phyloP scores from a whole-genome alignment of 2,797 vertebrate genomes.

The Hipposideros larvatus region DNA sequence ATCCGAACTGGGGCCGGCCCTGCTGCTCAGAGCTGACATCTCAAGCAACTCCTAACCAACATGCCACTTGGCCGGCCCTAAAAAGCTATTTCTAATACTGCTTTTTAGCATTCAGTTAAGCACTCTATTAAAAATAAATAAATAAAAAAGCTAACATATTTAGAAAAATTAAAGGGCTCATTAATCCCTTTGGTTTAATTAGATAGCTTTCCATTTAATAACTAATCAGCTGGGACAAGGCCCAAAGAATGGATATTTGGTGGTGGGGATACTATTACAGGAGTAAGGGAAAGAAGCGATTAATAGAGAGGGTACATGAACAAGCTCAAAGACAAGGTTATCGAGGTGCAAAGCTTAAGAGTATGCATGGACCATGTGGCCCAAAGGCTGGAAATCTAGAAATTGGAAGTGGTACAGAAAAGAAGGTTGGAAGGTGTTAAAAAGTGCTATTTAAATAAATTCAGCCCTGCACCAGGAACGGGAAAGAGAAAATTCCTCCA shows the following conservation, averaged over 20 bases:
- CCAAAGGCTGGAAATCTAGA: not conserved
- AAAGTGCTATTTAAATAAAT: slow-evolving; percentile 28
- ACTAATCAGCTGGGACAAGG: not conserved
- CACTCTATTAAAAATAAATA: not conserved
- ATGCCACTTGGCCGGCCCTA: not conserved
- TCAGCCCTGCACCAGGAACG: not conserved
- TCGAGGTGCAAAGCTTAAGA: not conserved
- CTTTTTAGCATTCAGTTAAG: slow-evolving; percentile 22
- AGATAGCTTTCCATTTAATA: slow-evolving; percentile 28
- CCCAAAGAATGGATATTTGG: not conserved
- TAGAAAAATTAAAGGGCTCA: slow-evolving; percentile 37
- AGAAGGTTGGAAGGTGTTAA: not conserved
- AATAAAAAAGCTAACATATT: not conserved
- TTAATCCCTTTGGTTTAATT: slow-evolving; percentile 31
- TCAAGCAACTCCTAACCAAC: no score
- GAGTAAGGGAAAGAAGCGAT: not conserved
- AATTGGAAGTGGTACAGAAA: not conserved
- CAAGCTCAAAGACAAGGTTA: not conserved
- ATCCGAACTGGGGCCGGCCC: no score
- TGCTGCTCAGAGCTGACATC: no score
- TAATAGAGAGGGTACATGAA: not conserved
- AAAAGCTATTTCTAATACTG: slow-evolving; percentile 39
- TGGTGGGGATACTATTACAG: not conserved
- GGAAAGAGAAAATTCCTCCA: not conserved
- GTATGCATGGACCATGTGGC: not conserved